Evolutionary conservation across 2,113 vertebrate genomes (phyloP).

Genomic region (Hippocampus abdominalis): DNA sequence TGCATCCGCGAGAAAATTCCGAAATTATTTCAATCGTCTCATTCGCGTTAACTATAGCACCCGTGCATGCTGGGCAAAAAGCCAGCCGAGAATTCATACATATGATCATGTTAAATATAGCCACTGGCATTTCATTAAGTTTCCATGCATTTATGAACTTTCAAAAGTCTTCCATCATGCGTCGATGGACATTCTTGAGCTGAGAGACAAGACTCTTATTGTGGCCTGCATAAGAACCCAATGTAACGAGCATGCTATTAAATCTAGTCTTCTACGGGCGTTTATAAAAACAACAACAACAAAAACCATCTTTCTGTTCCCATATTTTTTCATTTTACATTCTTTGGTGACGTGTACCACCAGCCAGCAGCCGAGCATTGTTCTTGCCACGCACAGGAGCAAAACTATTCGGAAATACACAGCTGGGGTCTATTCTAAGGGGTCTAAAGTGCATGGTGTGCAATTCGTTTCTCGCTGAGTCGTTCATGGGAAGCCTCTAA

Average conservation of each 20-base stretch:
- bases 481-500: slow-evolving; percentile 11
- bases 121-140: not conserved
- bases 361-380: slow-evolving; percentile 22
- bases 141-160: not conserved
- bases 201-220: slow-evolving; percentile 44
- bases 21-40: not conserved
- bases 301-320: slow-evolving; percentile 9
- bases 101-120: not conserved
- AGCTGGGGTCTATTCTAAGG: slow-evolving; percentile 41
- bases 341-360: slow-evolving; percentile 42
- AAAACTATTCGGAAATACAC: slow-evolving; percentile 14
- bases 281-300: slow-evolving; percentile 34
- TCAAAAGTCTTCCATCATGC: not conserved
- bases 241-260: slow-evolving; percentile 9
- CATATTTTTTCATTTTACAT: slow-evolving; percentile 38
- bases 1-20: not conserved
- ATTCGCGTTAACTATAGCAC: not conserved
- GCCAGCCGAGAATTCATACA: not conserved
- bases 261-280: not conserved
- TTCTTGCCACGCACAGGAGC: not conserved
- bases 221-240: slow-evolving; percentile 21
- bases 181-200: slow-evolving; percentile 7
- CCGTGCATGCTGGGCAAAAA: not conserved
- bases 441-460: slow-evolving; percentile 68
- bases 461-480: slow-evolving; percentile 40